These are phyloP conservation scores for Poecilia velifera DNA, from an alignment of 2,797 vertebrate genomes.

Conservation along the genomic window DNA sequence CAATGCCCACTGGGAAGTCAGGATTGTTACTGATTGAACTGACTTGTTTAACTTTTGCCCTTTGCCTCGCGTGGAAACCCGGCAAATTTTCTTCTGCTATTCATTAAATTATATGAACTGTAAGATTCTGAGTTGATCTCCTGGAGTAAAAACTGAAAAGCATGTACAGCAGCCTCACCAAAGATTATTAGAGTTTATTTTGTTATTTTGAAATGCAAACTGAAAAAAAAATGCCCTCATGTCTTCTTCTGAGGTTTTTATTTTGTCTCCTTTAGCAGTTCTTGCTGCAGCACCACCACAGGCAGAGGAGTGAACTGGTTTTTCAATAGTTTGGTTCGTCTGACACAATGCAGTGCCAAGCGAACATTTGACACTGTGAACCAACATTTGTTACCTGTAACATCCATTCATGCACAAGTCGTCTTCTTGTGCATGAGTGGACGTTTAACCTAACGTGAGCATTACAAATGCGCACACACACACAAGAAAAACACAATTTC, in stretches of 20 bases:
- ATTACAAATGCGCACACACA: too few species aligned
- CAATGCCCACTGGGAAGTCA: constrained; percentile 60
- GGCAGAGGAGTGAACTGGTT: too few species aligned
- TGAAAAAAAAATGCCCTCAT: background rate
- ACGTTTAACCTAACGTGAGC: background rate
- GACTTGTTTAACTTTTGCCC: constrained; percentile 58
- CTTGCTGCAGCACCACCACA: too few species aligned
- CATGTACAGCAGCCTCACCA: constrained; percentile 5
- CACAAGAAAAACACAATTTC: too few species aligned
- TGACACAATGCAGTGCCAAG: too few species aligned
- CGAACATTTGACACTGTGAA: too few species aligned
- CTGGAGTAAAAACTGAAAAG: background rate
- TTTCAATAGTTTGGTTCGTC: too few species aligned
- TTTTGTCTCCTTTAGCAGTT: too few species aligned
- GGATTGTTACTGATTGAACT: constrained; percentile 62
- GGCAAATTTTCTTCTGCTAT: constrained; percentile 42
- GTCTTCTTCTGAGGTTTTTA: too few species aligned
- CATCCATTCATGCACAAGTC: background rate
- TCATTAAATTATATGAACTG: constrained; percentile 27
- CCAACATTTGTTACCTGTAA: too few species aligned
- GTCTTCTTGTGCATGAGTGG: too few species aligned
- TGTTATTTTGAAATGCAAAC: constrained; percentile 4
- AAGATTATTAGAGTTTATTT: background rate
- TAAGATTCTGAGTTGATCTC: constrained; percentile 17
- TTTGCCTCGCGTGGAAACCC: constrained; percentile 34